phyloP scores from a whole-genome alignment of 2,113 vertebrate genomes.

The Vidua chalybeata region DNA sequence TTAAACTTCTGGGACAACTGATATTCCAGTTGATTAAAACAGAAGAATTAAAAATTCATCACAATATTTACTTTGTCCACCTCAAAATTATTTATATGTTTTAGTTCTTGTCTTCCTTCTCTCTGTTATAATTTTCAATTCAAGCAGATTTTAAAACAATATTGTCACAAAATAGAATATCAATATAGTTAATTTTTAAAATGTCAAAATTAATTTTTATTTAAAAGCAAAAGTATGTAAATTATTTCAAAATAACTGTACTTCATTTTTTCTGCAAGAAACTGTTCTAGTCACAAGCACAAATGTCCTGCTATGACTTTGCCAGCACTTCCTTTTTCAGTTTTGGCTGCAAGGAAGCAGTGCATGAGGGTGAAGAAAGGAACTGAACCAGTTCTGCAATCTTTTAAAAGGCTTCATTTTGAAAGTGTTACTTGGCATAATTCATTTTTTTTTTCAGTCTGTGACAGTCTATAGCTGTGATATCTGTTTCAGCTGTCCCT shows the following conservation, averaged over 20 bases:
- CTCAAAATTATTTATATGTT: background rate
- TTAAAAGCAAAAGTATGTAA: background rate
- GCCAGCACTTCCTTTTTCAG: background rate
- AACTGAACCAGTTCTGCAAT: background rate
- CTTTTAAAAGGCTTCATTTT: background rate
- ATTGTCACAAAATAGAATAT: background rate
- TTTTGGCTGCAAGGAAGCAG: background rate
- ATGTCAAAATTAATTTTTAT: background rate
- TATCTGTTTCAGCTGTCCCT: background rate
- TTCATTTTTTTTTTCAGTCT: background rate
- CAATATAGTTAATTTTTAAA: background rate
- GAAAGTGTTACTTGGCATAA: background rate
- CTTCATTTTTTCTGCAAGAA: background rate
- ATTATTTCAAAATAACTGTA: background rate
- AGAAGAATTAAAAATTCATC: background rate
- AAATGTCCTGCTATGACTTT: background rate
- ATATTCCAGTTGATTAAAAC: background rate
- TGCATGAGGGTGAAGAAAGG: background rate
- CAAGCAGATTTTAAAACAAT: background rate
- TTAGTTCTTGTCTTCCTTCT: background rate
- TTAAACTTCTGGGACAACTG: background rate
- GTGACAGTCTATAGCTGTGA: background rate
- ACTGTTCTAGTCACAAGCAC: background rate
- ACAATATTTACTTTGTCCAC: background rate
- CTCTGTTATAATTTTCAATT: background rate